A percentile compares a stretch with the other conserved stretches of the same genome.
These are phyloP conservation scores for Cervus canadensis DNA, from an alignment of 2,113 vertebrate genomes.

Conservation along the genomic window DNA sequence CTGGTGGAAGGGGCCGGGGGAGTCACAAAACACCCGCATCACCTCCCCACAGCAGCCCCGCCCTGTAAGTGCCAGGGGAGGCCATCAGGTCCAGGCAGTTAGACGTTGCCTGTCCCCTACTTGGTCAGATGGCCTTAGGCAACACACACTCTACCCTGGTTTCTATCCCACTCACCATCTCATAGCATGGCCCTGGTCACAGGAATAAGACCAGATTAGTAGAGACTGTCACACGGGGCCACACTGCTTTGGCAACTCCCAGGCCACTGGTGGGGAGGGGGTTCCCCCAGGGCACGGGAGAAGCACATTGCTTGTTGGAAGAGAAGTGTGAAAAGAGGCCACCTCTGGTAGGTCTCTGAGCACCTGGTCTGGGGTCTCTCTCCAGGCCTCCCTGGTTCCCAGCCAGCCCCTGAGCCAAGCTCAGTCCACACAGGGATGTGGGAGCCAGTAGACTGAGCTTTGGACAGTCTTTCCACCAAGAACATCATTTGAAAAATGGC, in stretches of 20 bases:
- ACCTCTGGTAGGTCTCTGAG: not conserved
- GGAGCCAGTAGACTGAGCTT: not conserved
- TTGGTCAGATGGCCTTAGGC: not conserved
- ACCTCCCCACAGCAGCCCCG: not conserved
- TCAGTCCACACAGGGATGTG: not conserved
- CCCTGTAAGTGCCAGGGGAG: not conserved
- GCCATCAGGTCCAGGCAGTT: not conserved
- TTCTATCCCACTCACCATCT: not conserved
- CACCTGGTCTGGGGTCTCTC: accelerated
- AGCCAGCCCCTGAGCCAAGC: not conserved
- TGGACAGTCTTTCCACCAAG: constrained; percentile 8
- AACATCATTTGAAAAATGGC: not conserved
- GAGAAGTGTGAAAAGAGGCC: not conserved
- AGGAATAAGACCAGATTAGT: not conserved
- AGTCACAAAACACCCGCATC: too few species aligned
- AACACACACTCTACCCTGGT: not conserved
- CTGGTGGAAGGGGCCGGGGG: not conserved
- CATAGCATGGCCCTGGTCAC: not conserved
- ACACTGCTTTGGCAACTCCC: not conserved
- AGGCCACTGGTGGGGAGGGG: not conserved
- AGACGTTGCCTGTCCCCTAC: not conserved
- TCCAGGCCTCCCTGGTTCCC: not conserved
- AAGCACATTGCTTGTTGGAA: not conserved
- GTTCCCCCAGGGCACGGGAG: not conserved
- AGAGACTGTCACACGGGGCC: not conserved